phyloP scores from a whole-genome alignment of 2,113 vertebrate genomes.

The Chiloscyllium plagiosum region DNA sequence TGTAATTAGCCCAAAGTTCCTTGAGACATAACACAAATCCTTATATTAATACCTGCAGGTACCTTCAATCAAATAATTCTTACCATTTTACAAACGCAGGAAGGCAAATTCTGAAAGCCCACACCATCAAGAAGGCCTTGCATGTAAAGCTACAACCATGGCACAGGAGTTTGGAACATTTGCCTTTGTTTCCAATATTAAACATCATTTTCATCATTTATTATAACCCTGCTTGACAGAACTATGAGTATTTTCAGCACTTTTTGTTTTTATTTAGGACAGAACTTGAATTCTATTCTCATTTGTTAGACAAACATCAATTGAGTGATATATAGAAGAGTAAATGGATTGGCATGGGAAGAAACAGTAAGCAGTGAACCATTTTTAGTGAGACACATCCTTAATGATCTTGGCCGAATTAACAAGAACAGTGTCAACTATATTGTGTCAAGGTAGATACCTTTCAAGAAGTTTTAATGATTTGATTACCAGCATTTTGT shows the following conservation, averaged over 20 bases:
- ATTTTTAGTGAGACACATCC: not conserved
- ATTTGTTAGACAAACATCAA: not conserved
- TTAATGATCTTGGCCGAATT: not conserved
- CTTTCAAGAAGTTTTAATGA: not conserved
- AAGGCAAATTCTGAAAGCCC: not conserved
- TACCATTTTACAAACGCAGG: not conserved
- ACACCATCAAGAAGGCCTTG: not conserved
- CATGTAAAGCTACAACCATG: not conserved
- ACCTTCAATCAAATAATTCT: not conserved
- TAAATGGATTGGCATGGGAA: not conserved
- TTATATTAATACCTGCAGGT: not conserved
- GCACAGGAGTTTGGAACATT: not conserved
- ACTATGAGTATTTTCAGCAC: not conserved
- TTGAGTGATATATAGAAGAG: not conserved
- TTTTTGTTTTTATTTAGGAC: too few species aligned
- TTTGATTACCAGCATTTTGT: not conserved
- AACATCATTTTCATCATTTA: not conserved
- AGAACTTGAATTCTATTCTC: not conserved
- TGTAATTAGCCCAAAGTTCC: not conserved
- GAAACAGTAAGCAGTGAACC: not conserved
- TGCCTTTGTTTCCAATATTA: not conserved
- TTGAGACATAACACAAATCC: not conserved
- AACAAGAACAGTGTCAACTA: not conserved
- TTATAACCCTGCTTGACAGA: not conserved
- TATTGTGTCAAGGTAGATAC: not conserved